Base-by-base conservation (phyloP, 37 sponge, comb jelly and placozoan genomes). In the Axinella damicornis region DNA sequence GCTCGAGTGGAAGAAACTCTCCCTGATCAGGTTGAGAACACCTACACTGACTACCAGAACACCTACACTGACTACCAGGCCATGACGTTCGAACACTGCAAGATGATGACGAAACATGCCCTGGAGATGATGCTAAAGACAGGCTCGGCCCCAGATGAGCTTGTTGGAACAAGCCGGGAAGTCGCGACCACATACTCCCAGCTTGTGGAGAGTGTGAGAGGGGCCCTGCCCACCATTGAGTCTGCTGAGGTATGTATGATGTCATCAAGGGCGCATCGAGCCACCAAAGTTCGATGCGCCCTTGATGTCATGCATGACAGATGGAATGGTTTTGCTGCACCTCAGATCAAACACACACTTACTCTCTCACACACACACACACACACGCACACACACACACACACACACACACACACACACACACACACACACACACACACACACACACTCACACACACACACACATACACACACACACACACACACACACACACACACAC, bases 61-160 rank as follows among this genome's bases (percentile, higher is more conserved):
- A n/a, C n/a, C n/a, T n/a, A n/a, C n/a, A n/a, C n/a, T n/a, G 95
- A 89, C 73, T 97, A 89, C 76, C 97, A 97, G 71, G 80, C 75
- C 5, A 73, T 52, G 27, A 81, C 87, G 34, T 83, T 92, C 30
- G 25, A 78, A 46, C 77, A 80, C 53, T 89, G 88, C 76, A 89
- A 89, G 80, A 86, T 35, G 19, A 78, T 96, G 21, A 82, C 86
- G 30, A 85, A 74, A 35, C 75, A 84, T 33, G 79, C 90, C 31
- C 95, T 93, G 74, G 93, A 94, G 9, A 83, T 89, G 82, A 90
- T 90, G 33, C 52, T 59, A 18, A 76, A 79, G 70, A 31, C 73
- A 19, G 58, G 75, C 25, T 36, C 58, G 37, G 57, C 31, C 17
- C 57, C 59, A 40, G 76, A 31, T 17, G 83, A 78, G 20, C 21